Evolutionary conservation across 2,113 vertebrate genomes (phyloP).

Genomic region (Polypterus senegalus): DNA sequence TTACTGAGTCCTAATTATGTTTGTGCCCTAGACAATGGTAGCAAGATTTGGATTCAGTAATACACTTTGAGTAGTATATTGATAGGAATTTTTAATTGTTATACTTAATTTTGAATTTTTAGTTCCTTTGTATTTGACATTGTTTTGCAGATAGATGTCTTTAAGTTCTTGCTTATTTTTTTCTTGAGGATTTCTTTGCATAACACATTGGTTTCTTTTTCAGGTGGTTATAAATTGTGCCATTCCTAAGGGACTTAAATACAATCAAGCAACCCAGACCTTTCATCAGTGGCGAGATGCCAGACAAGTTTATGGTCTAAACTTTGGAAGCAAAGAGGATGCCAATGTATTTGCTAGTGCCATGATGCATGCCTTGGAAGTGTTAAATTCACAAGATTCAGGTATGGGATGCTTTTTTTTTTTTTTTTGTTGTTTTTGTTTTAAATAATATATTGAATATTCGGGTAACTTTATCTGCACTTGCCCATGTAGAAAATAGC

Average conservation of each 20-base stretch:
- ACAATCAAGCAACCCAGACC: slow-evolving; percentile 96
- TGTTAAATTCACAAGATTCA: slow-evolving; percentile 92
- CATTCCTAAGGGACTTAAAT: slow-evolving; percentile 97
- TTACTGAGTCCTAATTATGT: no score
- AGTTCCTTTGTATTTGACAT: no score
- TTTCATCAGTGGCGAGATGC: slow-evolving; percentile 97
- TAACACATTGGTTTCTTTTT: slow-evolving; percentile 8
- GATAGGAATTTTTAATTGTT: not conserved
- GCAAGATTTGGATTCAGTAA: not conserved
- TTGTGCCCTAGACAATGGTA: not conserved
- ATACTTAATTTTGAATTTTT: not conserved
- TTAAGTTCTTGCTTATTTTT: not conserved
- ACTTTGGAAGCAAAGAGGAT: slow-evolving; percentile 97
- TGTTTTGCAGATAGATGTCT: not conserved
- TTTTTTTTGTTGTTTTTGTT: not conserved
- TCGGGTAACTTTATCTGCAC: no score
- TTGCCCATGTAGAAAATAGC: no score
- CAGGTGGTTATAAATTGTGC: slow-evolving; percentile 98
- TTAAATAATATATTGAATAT: no score
- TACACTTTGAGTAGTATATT: not conserved
- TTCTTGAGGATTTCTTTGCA: not conserved
- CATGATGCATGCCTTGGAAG: slow-evolving; percentile 99
- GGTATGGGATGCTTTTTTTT: slow-evolving; percentile 41
- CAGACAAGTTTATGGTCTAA: slow-evolving; percentile 91
- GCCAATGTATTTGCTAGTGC: slow-evolving; percentile 97